Evolutionary conservation across 1,140 invertebrate genomes (phyloP).

Genomic region (Pantala flavescens): DNA sequence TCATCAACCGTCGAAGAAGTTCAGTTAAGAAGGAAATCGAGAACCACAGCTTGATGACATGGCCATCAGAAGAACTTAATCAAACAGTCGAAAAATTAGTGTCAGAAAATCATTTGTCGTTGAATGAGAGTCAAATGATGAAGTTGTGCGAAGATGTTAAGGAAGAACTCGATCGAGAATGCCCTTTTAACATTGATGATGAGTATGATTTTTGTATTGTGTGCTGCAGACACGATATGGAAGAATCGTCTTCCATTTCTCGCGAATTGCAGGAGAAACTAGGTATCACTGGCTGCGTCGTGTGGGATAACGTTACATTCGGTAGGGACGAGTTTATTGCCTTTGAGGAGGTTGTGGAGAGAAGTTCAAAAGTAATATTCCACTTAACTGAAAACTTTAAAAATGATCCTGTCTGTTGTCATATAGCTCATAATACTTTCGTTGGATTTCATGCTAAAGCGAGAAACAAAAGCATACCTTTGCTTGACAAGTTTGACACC

Average conservation of each 20-base stretch:
- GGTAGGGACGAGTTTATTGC: constrained; percentile 17
- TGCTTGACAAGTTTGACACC: neutral
- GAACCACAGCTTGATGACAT: neutral
- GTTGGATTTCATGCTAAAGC: neutral
- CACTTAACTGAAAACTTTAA: constrained; percentile 17
- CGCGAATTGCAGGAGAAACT: neutral
- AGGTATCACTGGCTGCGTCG: constrained; percentile 16
- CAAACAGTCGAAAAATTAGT: neutral
- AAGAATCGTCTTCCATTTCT: neutral
- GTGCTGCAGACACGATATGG: constrained; percentile 12
- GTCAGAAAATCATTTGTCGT: neutral
- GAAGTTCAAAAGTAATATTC: constrained; percentile 20
- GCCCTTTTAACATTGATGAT: neutral
- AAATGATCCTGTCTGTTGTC: constrained; percentile 4
- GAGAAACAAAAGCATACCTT: neutral
- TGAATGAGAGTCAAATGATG: neutral
- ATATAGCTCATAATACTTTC: neutral
- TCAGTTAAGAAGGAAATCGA: no score
- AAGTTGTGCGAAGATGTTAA: neutral
- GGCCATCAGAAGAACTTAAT: neutral
- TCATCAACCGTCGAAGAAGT: no score
- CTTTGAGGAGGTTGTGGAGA: constrained; percentile 18
- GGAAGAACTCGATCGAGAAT: neutral
- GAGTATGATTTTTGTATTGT: constrained; percentile 20
- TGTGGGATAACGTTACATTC: constrained; percentile 11